These are phyloP conservation scores for Ophioninae sp. DNA, from an alignment of 2,888 invertebrate species.

Conservation along the genomic window DNA sequence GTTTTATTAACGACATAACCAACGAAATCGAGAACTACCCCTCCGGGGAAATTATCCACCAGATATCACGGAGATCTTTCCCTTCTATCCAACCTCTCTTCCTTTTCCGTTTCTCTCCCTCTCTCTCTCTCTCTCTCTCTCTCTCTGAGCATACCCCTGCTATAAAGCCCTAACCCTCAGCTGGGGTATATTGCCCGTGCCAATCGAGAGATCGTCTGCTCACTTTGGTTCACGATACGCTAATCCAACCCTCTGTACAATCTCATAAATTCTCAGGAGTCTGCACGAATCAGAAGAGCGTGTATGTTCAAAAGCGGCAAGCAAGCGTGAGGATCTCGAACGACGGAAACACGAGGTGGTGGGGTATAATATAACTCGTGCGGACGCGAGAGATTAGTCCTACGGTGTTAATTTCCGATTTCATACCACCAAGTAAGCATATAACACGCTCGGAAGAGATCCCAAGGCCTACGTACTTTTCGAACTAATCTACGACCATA, in stretches of 20 bases:
- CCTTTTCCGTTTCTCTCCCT: constrained; percentile 4
- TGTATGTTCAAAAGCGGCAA: constrained; percentile 3
- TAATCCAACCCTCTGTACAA: constrained; percentile 46
- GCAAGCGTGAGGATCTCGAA: not conserved
- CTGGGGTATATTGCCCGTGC: constrained; percentile 30
- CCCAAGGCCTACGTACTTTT: constrained; percentile 4
- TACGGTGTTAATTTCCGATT: constrained; percentile 38
- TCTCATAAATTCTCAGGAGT: constrained; percentile 52
- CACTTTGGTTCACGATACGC: constrained; percentile 39
- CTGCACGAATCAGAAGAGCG: constrained; percentile 42
- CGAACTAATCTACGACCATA: not conserved
- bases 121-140: constrained; percentile 7
- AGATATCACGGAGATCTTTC: constrained; percentile 37
- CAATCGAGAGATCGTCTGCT: constrained; percentile 32
- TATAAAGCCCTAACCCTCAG: constrained; percentile 5
- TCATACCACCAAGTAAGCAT: constrained; percentile 19
- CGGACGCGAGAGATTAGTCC: constrained; percentile 32
- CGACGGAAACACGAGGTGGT: not conserved
- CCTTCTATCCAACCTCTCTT: not conserved
- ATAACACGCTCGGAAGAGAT: constrained; percentile 6
- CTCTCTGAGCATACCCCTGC: constrained; percentile 4
- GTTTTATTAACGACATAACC: constrained; percentile 36
- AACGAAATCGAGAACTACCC: constrained; percentile 44
- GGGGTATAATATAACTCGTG: not conserved
- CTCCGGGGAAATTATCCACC: constrained; percentile 57